These are phyloP conservation scores for Merops nubicus DNA, from an alignment of 2,113 vertebrate species.

Conservation along the genomic window DNA sequence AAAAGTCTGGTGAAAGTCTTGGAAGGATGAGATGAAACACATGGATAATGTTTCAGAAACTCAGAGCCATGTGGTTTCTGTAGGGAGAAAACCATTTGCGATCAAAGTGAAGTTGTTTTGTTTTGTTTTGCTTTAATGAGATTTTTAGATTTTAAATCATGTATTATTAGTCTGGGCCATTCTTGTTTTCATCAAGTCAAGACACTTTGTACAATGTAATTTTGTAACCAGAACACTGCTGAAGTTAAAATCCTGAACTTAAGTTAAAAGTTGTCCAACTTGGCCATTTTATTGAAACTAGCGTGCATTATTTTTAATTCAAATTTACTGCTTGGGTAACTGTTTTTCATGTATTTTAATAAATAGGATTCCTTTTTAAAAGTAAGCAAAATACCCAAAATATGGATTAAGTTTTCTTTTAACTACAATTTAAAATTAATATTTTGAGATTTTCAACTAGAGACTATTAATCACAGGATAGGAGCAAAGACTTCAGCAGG, in stretches of 20 bases:
- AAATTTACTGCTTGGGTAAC: neutral
- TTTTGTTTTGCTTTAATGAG: neutral
- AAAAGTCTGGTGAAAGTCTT: neutral
- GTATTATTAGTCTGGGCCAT: neutral
- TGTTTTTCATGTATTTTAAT: slow-evolving; percentile 5
- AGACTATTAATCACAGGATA: neutral
- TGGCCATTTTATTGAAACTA: neutral
- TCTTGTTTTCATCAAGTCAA: slow-evolving; percentile 12
- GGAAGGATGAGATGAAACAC: neutral
- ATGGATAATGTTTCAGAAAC: neutral
- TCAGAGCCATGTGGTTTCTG: slow-evolving; percentile 32
- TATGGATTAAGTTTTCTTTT: neutral
- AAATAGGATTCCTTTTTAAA: neutral
- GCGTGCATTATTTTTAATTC: neutral
- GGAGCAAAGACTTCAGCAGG: neutral
- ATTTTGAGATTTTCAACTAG: neutral
- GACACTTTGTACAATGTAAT: neutral
- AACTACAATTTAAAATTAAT: neutral
- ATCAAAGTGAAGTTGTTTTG: slow-evolving; percentile 38
- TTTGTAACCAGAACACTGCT: neutral
- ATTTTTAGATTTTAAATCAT: neutral
- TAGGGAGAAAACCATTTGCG: neutral
- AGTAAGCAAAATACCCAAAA: neutral
- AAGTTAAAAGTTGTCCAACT: neutral
- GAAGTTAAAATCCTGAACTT: slow-evolving; percentile 13